Percentiles rank a stretch among this genome's conserved stretches.
These are phyloP conservation scores for Cryptomyrus ogoouensis DNA, from an alignment of 2,113 vertebrate genomes.

Conservation along the genomic window DNA sequence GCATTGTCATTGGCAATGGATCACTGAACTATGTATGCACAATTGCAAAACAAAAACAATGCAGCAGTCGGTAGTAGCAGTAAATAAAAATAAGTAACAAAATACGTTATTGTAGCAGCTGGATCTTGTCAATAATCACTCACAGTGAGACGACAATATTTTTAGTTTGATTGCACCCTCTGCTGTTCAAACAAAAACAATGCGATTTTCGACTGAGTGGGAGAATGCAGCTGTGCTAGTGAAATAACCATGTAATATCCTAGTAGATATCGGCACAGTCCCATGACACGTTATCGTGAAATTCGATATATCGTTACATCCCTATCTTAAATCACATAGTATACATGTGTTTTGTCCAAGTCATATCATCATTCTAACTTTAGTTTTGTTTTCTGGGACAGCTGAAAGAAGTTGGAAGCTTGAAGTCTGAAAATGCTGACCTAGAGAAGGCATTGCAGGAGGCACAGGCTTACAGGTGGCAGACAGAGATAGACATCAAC, in stretches of 20 bases:
- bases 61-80: neutral
- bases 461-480: constrained; percentile 46
- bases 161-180: neutral
- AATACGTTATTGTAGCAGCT: neutral
- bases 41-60: neutral
- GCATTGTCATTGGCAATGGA: neutral
- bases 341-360: neutral
- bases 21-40: neutral
- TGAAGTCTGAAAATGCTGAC: constrained; percentile 47
- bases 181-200: neutral
- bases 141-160: neutral
- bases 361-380: neutral
- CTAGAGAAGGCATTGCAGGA: constrained; percentile 54
- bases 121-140: neutral
- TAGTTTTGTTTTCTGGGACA: constrained; percentile 18
- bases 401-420: constrained; percentile 50
- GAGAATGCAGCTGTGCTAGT: neutral
- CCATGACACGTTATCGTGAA: neutral
- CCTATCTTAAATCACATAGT: neutral
- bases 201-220: neutral
- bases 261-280: neutral
- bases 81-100: neutral
- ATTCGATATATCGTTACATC: neutral
- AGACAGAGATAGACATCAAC: constrained; percentile 47
- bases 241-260: neutral